phyloP scores from a whole-genome alignment of 2,113 vertebrate genomes.

The Anarrhichthys ocellatus region DNA sequence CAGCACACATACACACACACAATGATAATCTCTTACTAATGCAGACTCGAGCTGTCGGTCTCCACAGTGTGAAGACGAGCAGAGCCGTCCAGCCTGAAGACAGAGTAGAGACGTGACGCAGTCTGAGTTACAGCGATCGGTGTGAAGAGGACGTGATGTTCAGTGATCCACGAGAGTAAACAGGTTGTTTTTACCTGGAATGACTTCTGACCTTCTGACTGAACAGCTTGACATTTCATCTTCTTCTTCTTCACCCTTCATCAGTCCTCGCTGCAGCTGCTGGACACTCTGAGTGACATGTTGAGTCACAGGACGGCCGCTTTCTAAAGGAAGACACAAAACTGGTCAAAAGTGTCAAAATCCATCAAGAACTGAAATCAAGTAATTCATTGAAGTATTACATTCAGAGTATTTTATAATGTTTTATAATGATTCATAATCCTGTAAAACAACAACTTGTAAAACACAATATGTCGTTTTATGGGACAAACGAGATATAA shows the following conservation, averaged over 20 bases:
- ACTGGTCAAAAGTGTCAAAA: too few relatives aligned
- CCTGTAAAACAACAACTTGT: too few relatives aligned
- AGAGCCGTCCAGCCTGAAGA: not conserved
- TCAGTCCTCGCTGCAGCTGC: not conserved
- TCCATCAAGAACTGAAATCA: too few relatives aligned
- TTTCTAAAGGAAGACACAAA: not conserved
- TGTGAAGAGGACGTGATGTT: not conserved
- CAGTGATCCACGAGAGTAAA: not conserved
- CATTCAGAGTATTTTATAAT: too few relatives aligned
- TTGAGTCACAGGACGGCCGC: not conserved
- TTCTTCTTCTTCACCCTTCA: not conserved
- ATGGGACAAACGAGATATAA: too few relatives aligned
- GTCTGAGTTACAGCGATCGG: not conserved
- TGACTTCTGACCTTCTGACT: conserved; percentile 20
- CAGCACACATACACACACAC: not conserved
- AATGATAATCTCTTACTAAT: not conserved
- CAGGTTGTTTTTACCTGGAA: not conserved
- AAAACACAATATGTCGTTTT: too few relatives aligned
- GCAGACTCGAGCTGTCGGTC: not conserved
- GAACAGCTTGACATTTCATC: conserved; percentile 34
- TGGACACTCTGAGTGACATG: conserved; percentile 3
- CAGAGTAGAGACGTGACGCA: not conserved
- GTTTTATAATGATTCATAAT: too few relatives aligned
- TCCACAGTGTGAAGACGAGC: not conserved
- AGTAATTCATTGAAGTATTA: too few relatives aligned